Base-by-base conservation (phyloP, 92 coral and sea anemone genomes). In the Palythoa heliodiscus region DNA sequence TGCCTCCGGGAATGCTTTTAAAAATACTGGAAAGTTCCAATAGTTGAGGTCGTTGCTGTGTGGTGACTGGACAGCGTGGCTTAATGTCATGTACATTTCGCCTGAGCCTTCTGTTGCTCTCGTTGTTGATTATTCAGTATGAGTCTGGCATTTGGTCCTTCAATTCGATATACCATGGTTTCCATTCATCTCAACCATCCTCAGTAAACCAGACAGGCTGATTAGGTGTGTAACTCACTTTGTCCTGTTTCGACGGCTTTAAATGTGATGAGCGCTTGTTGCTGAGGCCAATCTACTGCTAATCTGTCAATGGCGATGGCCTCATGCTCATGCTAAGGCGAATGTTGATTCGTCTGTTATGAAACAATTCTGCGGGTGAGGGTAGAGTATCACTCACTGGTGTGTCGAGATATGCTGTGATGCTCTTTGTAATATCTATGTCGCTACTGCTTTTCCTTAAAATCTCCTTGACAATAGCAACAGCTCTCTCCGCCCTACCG, bases 231-330 rank as follows among this genome's bases (percentile, higher is more conserved):
- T 86, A 91, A 76, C 52, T 71, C 43, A 61, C 43, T 63, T 64
- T 89, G 86, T 86, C 87, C 54, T 91, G 72, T 82, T 83, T 91
- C 10, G 86, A 38, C 19, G 90, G 63, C 78, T 89, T 92, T 71
- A 90, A 22, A 82, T 92, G 95, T 23, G 89, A 88, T 55, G 93
- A 87, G 67, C 85, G 88, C 88, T 92, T 92, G 47, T 90, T 87
- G 70, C 77, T 87, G 63, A 89, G 95, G 75, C 64, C 70, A 50
- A 86, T 57, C 78, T 89, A 82, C 35, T 86, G 90, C 79, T 85
- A 89, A 75, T 91, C 90, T 54, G 92, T 86, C 90, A 86, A 76
- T 71, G 92, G 94, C 4, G 70, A 85, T 73, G 91, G 91, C 58
- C 22, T 84, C 92, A 89, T 89, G 79, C 60, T 48, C 95, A 87